Evolutionary conservation across 2,113 vertebrate species (phyloP).

Genomic region (Patagioenas fasciata): DNA sequence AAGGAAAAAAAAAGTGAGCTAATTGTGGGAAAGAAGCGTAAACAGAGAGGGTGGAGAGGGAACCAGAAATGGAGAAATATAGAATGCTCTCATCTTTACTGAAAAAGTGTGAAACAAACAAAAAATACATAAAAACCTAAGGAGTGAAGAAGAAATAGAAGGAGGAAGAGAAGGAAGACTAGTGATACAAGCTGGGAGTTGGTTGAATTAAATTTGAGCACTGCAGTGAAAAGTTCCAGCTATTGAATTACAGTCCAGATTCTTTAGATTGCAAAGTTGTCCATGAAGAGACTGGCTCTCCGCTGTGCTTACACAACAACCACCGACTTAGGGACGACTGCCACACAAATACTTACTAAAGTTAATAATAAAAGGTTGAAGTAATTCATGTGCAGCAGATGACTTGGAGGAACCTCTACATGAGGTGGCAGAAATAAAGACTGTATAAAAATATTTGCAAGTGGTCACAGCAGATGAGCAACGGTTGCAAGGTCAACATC

Average conservation of each 20-base stretch:
- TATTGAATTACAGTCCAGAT: slow-evolving; percentile 17
- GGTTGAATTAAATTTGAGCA: neutral
- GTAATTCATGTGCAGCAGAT: neutral
- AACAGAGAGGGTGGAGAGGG: neutral
- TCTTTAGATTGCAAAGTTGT: neutral
- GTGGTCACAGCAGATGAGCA: neutral
- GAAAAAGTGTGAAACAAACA: neutral
- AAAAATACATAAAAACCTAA: neutral
- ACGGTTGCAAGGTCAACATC: neutral
- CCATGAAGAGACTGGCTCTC: neutral
- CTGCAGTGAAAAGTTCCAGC: neutral
- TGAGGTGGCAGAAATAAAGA: neutral
- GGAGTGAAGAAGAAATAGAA: neutral
- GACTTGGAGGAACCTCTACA: neutral
- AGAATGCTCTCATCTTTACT: neutral
- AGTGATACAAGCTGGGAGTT: neutral
- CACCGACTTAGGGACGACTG: neutral
- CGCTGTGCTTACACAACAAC: neutral
- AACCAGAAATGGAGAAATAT: neutral
- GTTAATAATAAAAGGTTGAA: neutral
- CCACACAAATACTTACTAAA: neutral
- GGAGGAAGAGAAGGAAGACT: neutral
- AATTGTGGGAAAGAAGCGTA: neutral
- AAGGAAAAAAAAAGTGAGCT: neutral
- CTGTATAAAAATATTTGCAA: neutral